Evolutionary conservation across 2,113 vertebrate species (phyloP), one percentile per base, ranked within the genome.

Genomic region (Pollachius pollachius): DNA sequence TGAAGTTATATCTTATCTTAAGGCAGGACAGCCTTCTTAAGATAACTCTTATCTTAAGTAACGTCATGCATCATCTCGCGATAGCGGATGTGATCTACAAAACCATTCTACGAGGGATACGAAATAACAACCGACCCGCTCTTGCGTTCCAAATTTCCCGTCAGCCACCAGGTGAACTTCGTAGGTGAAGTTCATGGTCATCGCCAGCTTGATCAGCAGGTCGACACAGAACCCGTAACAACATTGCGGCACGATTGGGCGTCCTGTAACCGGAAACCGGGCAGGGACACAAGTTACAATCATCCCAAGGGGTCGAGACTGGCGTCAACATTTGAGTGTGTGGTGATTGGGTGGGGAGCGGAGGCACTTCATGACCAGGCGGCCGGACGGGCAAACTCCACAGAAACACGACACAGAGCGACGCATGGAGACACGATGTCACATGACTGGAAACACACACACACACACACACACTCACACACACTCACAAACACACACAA

Each of bases 91-190:
- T 2, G 41, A 48, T 48, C 41, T 48, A 9, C 41, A 9, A 48
- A 48, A 13, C 41, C 11, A 9, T 13, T 48, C 41, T 48, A 48
- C 1, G 41, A 9, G 41, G 13, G 41, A 48, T 9, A 48, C 11
- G 41, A 48, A 48, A 34, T 2, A 48, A 12, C 41, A 71, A 90
- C 93, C 87, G 81, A 99, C 97, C 92, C 97, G 81, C 84, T 99
- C 97, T 78, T 99, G 97, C 0, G 97, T 99, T 86, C 97, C 97
- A 83, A 99, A 99, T 88, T 99, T 99, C 85, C 97, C 97, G 73
- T 99, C 97, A 63, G 94, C 96, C 76, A 99, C 97, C 81, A 99
- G 93, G 73, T 99, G 97, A 69, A 99, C 97, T 83, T 98, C 96
- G 0, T 99, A 99, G 66, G 97, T 99, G 76, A 99, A 99, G 85